Evolutionary conservation across 2,888 invertebrate species (phyloP), one percentile per base, ranked within the genome.

Genomic region (Anticlea derivata): DNA sequence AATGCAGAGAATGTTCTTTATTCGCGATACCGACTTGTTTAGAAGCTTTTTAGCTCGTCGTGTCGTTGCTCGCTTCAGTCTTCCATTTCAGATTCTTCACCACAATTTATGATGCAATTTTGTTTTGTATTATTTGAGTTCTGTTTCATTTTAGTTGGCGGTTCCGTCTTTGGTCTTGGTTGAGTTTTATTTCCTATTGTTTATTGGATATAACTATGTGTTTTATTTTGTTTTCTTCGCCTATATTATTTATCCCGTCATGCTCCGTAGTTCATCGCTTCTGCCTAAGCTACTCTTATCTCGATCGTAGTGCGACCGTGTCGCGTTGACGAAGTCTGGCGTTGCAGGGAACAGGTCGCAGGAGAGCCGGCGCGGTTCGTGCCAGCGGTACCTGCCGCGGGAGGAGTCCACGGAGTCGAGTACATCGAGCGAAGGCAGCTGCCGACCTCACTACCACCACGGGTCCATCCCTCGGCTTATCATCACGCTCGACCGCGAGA

Each of bases 361-460:
- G 78, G 40, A 73, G 50, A 77, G 77, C 64, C 70, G 73, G 26
- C 40, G 46, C 1, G 46, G 55, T 8, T 38, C 55, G 26, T 24
- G 40, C 10, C 44, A 7, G 38, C 65, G 43, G 0, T 7, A 24
- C 80, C 13, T 37, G 11, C 48, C 39, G 47, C 73, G 76, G 55
- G 80, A 83, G 50, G 86, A 86, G 55, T 86, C 88, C 1, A 83
- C 84, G 12, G 87, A 87, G 55, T 90, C 90, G 46, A 89, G 88
- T 59, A 79, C 87, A 1, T 86, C 86, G 29, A 88, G 87, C 62
- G 83, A 83, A 43, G 82, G 80, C 8, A 77, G 72, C 52, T 74
- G 69, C n/a, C 77, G 78, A 20, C 45, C 47, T 26, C 57, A 43
- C 24, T 78, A 80, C 53, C 83, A 79, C 64, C 83, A 79, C 63